Evolutionary conservation across 2,888 invertebrate species (phyloP).

Genomic region (Trissoscelio sp.): DNA sequence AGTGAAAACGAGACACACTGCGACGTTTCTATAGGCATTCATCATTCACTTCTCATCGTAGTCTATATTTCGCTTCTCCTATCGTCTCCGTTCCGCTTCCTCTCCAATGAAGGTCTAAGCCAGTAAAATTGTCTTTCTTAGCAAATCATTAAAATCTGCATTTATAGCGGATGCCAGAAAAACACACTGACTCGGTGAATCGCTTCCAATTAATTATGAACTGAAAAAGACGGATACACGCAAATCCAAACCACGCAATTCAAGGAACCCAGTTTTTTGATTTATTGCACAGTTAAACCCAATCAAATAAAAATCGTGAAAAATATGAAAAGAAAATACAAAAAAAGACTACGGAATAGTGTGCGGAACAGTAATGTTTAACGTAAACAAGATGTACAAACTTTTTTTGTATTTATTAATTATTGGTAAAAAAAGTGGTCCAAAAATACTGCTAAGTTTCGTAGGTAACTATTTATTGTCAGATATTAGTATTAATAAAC

Average conservation of each 20-base stretch:
- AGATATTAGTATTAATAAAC: no score
- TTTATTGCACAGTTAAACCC: no score
- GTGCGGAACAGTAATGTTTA: no score
- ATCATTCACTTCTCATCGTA: constrained; percentile 73
- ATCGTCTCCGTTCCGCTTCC: constrained; percentile 34
- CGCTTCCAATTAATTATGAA: constrained; percentile 11
- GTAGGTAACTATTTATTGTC: no score
- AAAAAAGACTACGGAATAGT: no score
- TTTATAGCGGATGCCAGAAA: constrained; percentile 33
- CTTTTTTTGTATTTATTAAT: no score
- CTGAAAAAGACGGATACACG: background rate
- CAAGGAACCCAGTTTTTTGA: no score
- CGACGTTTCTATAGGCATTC: constrained; percentile 80
- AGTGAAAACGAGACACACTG: constrained; percentile 73
- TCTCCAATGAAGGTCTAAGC: constrained; percentile 24
- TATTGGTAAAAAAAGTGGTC: no score
- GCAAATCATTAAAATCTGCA: constrained; percentile 47
- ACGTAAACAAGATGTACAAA: no score
- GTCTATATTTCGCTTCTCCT: constrained; percentile 63
- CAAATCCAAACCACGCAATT: background rate
- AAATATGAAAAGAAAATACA: no score
- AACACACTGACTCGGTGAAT: background rate
- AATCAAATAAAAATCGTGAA: no score
- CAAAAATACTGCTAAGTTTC: no score
- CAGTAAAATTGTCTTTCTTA: constrained; percentile 39